Evolutionary conservation across 2,888 invertebrate species (phyloP).

Genomic region (Gibbula magus): DNA sequence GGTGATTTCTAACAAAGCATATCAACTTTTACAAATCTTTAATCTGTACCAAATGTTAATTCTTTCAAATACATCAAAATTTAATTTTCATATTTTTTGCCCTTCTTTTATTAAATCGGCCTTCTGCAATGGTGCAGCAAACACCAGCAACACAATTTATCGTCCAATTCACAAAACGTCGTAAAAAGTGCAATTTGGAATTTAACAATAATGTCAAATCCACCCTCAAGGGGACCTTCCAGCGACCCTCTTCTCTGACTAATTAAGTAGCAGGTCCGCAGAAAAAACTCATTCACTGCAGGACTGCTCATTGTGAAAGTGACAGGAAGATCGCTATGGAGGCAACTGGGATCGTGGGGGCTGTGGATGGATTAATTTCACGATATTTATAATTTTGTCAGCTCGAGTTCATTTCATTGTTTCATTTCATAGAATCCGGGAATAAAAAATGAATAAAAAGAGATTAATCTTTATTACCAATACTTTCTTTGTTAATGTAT

Average conservation of each 20-base stretch:
- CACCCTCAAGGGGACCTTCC: background rate
- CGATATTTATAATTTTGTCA: background rate
- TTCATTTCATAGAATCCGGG: background rate
- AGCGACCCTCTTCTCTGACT: background rate
- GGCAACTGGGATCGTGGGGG: too few relatives aligned
- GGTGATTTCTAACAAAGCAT: background rate
- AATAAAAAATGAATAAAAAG: background rate
- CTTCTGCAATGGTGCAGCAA: background rate
- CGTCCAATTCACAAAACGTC: background rate
- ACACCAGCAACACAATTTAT: background rate
- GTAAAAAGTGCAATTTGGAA: background rate
- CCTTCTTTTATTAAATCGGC: background rate
- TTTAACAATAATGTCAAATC: conserved; percentile 16
- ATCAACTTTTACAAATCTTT: background rate
- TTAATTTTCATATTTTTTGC: background rate
- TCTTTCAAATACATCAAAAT: conserved; percentile 5
- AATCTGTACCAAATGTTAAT: background rate
- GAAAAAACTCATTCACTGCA: background rate
- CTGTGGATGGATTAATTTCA: background rate
- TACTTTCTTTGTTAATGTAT: too few relatives aligned
- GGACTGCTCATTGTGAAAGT: too few relatives aligned
- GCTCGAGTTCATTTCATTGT: background rate
- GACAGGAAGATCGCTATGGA: too few relatives aligned
- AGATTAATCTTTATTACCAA: too few relatives aligned
- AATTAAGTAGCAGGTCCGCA: conserved; percentile 10